Base-by-base conservation (phyloP, 2,113 vertebrate species). In the Paramisgurnus dabryanus region DNA sequence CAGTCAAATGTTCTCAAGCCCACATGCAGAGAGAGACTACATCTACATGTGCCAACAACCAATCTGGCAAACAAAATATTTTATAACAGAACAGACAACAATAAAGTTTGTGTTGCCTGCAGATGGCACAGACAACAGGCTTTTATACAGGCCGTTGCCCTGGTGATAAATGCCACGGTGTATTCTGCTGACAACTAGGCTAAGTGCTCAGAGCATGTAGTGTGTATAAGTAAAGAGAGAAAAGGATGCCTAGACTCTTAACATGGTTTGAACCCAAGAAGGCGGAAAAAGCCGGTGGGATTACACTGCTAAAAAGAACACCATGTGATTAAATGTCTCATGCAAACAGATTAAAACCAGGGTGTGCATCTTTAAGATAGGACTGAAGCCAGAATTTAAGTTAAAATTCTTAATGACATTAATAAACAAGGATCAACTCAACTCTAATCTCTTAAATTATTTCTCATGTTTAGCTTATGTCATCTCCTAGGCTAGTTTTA, bases 41-140 rank as follows among this genome's bases (percentile, higher is more conserved):
- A 4, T 11, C 11, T 9, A 40, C 64, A 41, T 13, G 6, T 10
- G 40, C 61, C 63, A 73, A 65, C 22, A 49, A 39, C 68, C n/a
- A 65, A 68, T 13, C 15, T 15, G 53, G 39, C 57, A 43, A 60
- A 74, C 47, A 17, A 74, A 6, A 11, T 49, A 74, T 47, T 64
- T 80, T 43, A 80, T 15, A 39, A 67, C 34, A 73, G 61, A 60
- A n/a, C 50, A 65, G 64, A 61, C 39, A 58, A 55, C 50, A 58
- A 40, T 67, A 58, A 68, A 75, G 71, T 74, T 74, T 49, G 15
- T 10, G 15, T 55, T 78, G 22, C 45, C 76, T 9, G 8, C 13
- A 68, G 40, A 11, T 63, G 67, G 76, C 76, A 74, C 69, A 79
- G 68, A 78, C 81, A 73, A 78, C 75, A 60, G 60, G 4, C 12